These are phyloP conservation scores for Musca vetustissima DNA, from an alignment of 1,140 invertebrate genomes.

Conservation along the genomic window DNA sequence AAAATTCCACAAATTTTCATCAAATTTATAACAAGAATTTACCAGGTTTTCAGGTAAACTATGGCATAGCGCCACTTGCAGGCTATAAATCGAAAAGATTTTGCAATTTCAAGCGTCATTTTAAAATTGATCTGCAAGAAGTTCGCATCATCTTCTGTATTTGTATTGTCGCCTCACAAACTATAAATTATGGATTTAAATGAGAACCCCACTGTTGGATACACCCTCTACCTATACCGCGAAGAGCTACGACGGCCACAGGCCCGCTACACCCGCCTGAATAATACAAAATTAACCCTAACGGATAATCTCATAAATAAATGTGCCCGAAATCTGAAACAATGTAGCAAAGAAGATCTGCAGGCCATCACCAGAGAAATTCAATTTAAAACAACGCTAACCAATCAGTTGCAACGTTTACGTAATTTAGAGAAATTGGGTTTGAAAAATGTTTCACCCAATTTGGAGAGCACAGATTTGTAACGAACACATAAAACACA, in stretches of 20 bases:
- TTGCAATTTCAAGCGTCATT: background rate
- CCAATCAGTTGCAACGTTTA: constrained; percentile 37
- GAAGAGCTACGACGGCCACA: constrained; percentile 41
- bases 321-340: constrained; percentile 39
- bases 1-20: no score
- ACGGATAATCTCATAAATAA: constrained; percentile 42
- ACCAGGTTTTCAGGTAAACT: no score
- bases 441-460: background rate
- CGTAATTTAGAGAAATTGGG: background rate
- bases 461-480: background rate
- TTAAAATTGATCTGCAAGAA: background rate
- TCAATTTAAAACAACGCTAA: constrained; percentile 40
- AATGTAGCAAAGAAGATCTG: constrained; percentile 41
- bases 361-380: constrained; percentile 44
- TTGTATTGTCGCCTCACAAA: no score
- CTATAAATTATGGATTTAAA: background rate
- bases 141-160: background rate
- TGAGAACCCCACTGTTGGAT: background rate
- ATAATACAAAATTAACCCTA: constrained; percentile 46
- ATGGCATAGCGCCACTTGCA: background rate
- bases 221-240: constrained; percentile 37
- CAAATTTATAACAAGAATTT: no score
- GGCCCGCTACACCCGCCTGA: constrained; percentile 39
- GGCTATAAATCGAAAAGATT: background rate
- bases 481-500: no score